Percentiles rank a stretch among this genome's conserved stretches.
Evolutionary conservation across 1,140 invertebrate genomes (phyloP).

Genomic region (Drosophila arizonae): DNA sequence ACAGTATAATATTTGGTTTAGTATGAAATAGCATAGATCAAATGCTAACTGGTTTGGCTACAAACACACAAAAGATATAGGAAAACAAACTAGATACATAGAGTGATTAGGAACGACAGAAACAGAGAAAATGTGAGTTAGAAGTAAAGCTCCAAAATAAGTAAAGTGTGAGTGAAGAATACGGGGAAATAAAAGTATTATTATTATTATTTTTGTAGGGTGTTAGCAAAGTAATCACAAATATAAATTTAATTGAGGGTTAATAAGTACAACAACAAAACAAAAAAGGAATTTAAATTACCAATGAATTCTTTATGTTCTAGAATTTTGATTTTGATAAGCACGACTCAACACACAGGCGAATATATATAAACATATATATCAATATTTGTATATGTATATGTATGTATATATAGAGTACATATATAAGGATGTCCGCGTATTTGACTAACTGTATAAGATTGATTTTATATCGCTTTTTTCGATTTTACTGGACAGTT

Average conservation of each 20-base stretch:
- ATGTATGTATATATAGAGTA: constrained; percentile 30
- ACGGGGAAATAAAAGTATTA: constrained; percentile 4
- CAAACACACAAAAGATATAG: constrained; percentile 33
- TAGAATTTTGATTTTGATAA: constrained; percentile 77
- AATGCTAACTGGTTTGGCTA: constrained; percentile 75
- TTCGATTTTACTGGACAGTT: constrained; percentile 25
- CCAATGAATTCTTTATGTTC: constrained; percentile 66
- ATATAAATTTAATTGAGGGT: constrained; percentile 28
- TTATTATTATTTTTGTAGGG: neutral
- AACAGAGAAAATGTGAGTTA: constrained; percentile 14
- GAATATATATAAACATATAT: constrained; percentile 40
- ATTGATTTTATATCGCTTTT: neutral
- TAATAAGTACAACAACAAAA: constrained; percentile 59
- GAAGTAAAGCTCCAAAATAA: constrained; percentile 1
- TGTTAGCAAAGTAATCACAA: constrained; percentile 42
- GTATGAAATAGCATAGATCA: constrained; percentile 37
- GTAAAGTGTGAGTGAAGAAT: constrained; percentile 5
- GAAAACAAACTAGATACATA: constrained; percentile 2
- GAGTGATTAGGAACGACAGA: constrained; percentile 23
- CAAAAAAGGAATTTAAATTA: constrained; percentile 69
- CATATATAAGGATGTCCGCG: constrained; percentile 49
- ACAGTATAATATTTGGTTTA: constrained; percentile 1
- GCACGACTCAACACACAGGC: constrained; percentile 54
- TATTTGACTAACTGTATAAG: constrained; percentile 37
- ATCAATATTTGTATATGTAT: constrained; percentile 23